Evolutionary conservation across 2,797 vertebrate genomes (phyloP).

Genomic region (Labeo calbasu): DNA sequence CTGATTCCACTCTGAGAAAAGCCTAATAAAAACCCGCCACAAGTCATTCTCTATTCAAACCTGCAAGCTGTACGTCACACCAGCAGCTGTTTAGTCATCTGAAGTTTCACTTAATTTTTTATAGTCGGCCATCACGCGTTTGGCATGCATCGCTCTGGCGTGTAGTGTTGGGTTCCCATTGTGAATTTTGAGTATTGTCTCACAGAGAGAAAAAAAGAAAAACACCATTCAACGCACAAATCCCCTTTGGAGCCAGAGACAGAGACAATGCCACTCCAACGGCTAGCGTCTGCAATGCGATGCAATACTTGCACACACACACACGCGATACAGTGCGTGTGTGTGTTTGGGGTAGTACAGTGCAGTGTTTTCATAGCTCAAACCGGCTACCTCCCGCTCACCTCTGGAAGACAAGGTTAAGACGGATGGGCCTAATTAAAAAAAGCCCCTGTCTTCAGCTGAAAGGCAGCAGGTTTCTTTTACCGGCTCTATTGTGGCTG

Average conservation of each 20-base stretch:
- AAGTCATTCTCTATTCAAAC: slow-evolving; percentile 70
- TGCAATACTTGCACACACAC: slow-evolving; percentile 41
- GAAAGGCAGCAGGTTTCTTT: slow-evolving; percentile 83
- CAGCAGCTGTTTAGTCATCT: slow-evolving; percentile 79
- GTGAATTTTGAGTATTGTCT: slow-evolving; percentile 81
- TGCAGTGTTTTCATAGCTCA: slow-evolving; percentile 72
- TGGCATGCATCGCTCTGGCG: slow-evolving; percentile 74
- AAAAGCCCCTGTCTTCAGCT: slow-evolving; percentile 78
- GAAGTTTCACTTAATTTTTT: slow-evolving; percentile 80
- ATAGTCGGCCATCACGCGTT: slow-evolving; percentile 75
- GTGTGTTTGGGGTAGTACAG: slow-evolving; percentile 49
- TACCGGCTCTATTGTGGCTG: slow-evolving; percentile 80
- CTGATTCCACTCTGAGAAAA: slow-evolving; percentile 63
- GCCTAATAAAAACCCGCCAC: slow-evolving; percentile 68
- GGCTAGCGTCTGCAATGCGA: slow-evolving; percentile 70
- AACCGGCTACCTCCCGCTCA: slow-evolving; percentile 81
- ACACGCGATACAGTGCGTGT: slow-evolving; percentile 66
- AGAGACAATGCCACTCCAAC: slow-evolving; percentile 71
- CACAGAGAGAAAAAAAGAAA: slow-evolving; percentile 71
- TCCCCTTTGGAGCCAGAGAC: slow-evolving; percentile 80
- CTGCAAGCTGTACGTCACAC: slow-evolving; percentile 68
- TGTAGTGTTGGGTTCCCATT: slow-evolving; percentile 82
- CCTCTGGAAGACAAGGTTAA: slow-evolving; percentile 85
- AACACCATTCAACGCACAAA: slow-evolving; percentile 76
- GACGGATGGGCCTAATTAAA: slow-evolving; percentile 86